Evolutionary conservation across 2,797 vertebrate species (phyloP).

Genomic region (Diplodus sargus): DNA sequence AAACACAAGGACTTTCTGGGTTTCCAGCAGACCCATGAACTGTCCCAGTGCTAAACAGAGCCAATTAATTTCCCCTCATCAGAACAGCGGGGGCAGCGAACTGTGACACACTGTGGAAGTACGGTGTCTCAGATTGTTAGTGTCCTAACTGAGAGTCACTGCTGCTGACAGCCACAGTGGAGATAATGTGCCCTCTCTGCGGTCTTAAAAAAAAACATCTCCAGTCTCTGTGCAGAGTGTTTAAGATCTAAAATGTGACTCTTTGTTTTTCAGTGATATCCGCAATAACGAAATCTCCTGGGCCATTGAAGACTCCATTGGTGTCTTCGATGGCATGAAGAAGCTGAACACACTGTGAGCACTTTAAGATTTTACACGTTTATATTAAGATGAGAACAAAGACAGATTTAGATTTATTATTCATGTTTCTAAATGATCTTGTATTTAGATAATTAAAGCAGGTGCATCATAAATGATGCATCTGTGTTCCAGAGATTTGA

Average conservation of each 20-base stretch:
- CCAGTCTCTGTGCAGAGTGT: not conserved
- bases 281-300: constrained; percentile 97
- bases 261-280: constrained; percentile 88
- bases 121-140: constrained; percentile 54
- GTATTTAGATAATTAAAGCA: not conserved
- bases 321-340: constrained; percentile 93
- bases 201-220: constrained; percentile 4
- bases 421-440: not conserved
- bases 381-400: not conserved
- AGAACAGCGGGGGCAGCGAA: constrained; percentile 56
- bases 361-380: constrained; percentile 18
- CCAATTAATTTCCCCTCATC: constrained; percentile 73
- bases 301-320: constrained; percentile 96
- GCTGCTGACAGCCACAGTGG: constrained; percentile 23
- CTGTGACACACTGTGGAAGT: constrained; percentile 51
- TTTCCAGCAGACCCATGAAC: constrained; percentile 58
- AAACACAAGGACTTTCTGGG: constrained; percentile 72
- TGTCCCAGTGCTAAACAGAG: constrained; percentile 62
- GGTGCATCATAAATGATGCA: not conserved
- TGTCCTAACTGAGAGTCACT: constrained; percentile 30
- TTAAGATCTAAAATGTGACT: constrained; percentile 39
- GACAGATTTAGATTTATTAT: not conserved
- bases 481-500: not conserved
- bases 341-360: constrained; percentile 94
- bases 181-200: constrained; percentile 27